A percentile compares a stretch with the other conserved stretches of the same genome.
Conservation (phyloP, 35 echinoderm and acorn worm genomes). For the Antedon bifida region DNA sequence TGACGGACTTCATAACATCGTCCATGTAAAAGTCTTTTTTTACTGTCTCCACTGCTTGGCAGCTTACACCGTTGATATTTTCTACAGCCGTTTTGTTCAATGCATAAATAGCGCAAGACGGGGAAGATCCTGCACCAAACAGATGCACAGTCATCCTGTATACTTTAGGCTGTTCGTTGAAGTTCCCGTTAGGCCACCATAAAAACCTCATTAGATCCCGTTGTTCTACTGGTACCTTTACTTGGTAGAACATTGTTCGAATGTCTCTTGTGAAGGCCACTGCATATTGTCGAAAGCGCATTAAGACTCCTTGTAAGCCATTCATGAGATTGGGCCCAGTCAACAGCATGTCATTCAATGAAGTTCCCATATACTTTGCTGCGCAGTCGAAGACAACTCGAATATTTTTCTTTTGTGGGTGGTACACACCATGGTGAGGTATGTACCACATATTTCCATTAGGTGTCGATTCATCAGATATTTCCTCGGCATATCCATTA, state of each 20-base stretch:
- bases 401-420: slow-evolving; percentile 41
- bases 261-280: slow-evolving; percentile 50
- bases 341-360: slow-evolving; percentile 39
- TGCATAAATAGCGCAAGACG: slow-evolving; percentile 38
- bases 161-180: slow-evolving; percentile 8
- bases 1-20: slow-evolving; percentile 41
- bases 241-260: slow-evolving; percentile 57
- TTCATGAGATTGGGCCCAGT: slow-evolving; percentile 62
- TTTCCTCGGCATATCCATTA: slow-evolving; percentile 32
- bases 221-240: slow-evolving; percentile 24
- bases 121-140: slow-evolving; percentile 62
- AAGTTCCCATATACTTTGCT: slow-evolving; percentile 34
- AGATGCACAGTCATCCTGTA: slow-evolving; percentile 45
- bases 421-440: slow-evolving; percentile 36
- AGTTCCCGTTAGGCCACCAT: slow-evolving; percentile 55
- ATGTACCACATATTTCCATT: slow-evolving; percentile 45
- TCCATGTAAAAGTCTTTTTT: slow-evolving; percentile 44
- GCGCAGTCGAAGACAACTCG: slow-evolving; percentile 50
- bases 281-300: slow-evolving; percentile 37
- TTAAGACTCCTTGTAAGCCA: slow-evolving; percentile 30
- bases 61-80: neutral
- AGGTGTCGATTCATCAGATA: slow-evolving; percentile 3
- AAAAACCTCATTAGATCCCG: slow-evolving; percentile 37
- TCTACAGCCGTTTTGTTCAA: slow-evolving; percentile 34
- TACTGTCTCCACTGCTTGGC: slow-evolving; percentile 10